Base-by-base conservation (phyloP, 1,140 invertebrate genomes). In the Nymphalis io region DNA sequence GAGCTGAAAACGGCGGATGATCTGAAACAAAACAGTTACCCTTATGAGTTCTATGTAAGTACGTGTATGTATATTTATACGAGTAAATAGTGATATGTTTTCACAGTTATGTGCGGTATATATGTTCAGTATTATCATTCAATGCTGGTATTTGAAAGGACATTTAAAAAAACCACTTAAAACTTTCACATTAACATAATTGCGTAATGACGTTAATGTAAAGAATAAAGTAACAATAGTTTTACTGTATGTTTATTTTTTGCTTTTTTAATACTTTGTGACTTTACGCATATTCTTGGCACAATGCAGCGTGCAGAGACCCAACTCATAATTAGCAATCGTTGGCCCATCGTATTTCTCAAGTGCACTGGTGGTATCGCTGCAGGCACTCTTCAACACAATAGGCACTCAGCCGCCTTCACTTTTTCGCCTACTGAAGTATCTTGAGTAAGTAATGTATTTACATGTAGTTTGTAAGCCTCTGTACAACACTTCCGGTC, bases 381-480 rank as follows among this genome's bases (percentile, higher is more conserved):
- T 72, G 69, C 74, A 79, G 76, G 79, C 75, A 75, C 78, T 80
- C 72, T 69, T 59, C 57, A 46, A 75, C 71, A 81, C 82, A 84
- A 87, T 80, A 79, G 76, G 58, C 73, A 70, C 80, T 84, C 63
- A 70, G 63, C 75, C 68, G 78, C 66, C 76, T 85, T 82, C 82
- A 80, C 78, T 84, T 84, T 84, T 83, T 75, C 76, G 70, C 76
- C 73, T 71, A 76, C 55, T 80, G 68, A 76, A 83, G 82, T 82
- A 72, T 63, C 69, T 63, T 75, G 75, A 78, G 81, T 81, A 83
- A 80, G 77, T 80, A 82, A 83, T 75, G 38, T 68, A 60, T 65
- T 68, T 72, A 67, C 57, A 63, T 53, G 65, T 55, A 70, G 55
- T 63, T 42, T 57, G 59, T 65, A 59, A 58, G 40, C 40, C 48